Base-by-base conservation (phyloP, 2,797 vertebrate species). In the Lateolabrax maculatus region DNA sequence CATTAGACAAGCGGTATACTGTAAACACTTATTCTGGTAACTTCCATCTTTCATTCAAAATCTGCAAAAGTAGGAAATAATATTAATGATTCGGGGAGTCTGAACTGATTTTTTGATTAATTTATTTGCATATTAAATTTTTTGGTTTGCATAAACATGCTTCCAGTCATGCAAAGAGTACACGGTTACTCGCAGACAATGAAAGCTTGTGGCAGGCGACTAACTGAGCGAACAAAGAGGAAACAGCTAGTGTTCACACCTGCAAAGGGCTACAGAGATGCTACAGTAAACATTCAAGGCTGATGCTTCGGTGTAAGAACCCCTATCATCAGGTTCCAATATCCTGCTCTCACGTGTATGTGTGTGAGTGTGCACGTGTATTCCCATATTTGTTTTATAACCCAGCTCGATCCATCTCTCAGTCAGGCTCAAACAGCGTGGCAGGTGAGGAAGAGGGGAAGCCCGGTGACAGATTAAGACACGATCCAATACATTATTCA, bases 271-370 rank as follows among this genome's bases (percentile, higher is more conserved):
- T 79, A 12, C 68, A 52, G n/a, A 78, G 76, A 80, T 2, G 71
- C 72, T 66, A 76, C 60, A 78, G 89, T 83, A 84, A 90, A 81
- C 81, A 81, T 48, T 83, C 80, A 88, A 88, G 84, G 83, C 65
- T 36, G 21, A 77, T n/a, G 23, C 23, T 66, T 73, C 44, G 1
- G 7, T 19, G 48, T 27, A 37, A 75, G 82, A 77, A 76, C 36
- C 74, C 63, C 80, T 77, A 71, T 94, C 91, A 90, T 90, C 92
- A 83, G 75, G 39, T 81, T 81, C 64, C 74, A 92, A 93, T 92
- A 93, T 90, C 63, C 84, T 75, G 79, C 86, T 55, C 51, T 78
- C 71, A 51, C 27, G 9, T 84, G 53, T 71, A 0, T 8, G 36
- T 64, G 80, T 49, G 66, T 51, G 53, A 41, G 73, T 4, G 63